Conservation (phyloP, 1,140 invertebrate species). For the Drosophila pandora region DNA sequence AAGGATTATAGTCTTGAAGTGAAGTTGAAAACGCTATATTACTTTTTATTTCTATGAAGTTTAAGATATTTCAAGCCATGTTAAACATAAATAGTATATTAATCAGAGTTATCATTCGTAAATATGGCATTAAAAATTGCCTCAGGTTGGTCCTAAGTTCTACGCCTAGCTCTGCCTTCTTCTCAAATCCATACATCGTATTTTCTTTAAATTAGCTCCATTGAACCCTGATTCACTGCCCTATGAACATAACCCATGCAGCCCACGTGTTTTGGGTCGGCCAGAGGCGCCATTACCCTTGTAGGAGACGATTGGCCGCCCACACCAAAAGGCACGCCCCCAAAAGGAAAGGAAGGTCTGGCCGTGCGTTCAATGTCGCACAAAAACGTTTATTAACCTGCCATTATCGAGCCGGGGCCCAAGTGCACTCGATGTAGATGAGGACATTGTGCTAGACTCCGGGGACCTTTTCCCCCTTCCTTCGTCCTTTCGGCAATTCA, state of each 20-base stretch:
- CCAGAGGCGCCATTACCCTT: slow-evolving; percentile 31
- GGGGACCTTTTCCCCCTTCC: slow-evolving; percentile 39
- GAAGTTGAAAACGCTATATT: too few species aligned
- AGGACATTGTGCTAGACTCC: slow-evolving; percentile 41
- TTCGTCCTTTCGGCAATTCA: slow-evolving; percentile 9
- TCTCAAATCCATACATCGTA: not conserved
- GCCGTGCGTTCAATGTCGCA: slow-evolving; percentile 52
- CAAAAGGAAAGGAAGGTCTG: slow-evolving; percentile 9
- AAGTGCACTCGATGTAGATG: slow-evolving; percentile 50
- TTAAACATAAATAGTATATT: not conserved
- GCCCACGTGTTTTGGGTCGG: slow-evolving; percentile 25
- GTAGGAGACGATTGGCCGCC: slow-evolving; percentile 25
- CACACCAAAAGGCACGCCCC: slow-evolving; percentile 1
- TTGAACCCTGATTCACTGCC: slow-evolving; percentile 32
- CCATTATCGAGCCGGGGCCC: slow-evolving; percentile 58
- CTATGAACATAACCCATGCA: slow-evolving; percentile 19
- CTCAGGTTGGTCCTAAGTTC: not conserved
- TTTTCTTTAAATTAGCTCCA: slow-evolving; percentile 26
- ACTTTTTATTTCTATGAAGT: too few species aligned
- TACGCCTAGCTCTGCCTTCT: not conserved
- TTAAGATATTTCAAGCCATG: too few species aligned
- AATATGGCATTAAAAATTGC: not conserved
- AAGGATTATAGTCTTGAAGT: slow-evolving; percentile 1
- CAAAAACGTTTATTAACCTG: slow-evolving; percentile 78
- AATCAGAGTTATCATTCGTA: not conserved